phyloP scores from a whole-genome alignment of 2,888 invertebrate species.

The Herminia tarsipennalis region DNA sequence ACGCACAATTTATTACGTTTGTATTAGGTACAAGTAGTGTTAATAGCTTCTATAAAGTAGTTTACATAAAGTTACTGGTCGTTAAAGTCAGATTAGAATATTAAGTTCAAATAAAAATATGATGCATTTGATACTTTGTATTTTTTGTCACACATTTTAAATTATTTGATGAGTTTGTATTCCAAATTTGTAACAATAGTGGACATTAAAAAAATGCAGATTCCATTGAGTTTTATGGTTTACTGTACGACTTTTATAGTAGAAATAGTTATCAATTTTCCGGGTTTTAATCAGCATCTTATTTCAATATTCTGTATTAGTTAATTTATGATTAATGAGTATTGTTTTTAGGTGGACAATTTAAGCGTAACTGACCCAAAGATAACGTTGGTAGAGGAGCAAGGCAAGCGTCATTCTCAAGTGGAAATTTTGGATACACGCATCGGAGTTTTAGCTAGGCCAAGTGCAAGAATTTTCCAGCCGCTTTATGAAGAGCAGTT shows the following conservation, averaged over 20 bases:
- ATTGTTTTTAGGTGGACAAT: constrained; percentile 84
- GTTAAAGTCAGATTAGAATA: constrained; percentile 21
- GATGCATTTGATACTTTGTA: not conserved
- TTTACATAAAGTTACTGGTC: constrained; percentile 19
- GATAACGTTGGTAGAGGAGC: constrained; percentile 90
- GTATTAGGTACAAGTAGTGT: constrained; percentile 24
- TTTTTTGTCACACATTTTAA: too few species aligned
- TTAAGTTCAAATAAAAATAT: constrained; percentile 6
- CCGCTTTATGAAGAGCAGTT: constrained; percentile 93
- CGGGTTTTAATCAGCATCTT: too few species aligned
- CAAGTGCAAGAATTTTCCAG: constrained; percentile 93
- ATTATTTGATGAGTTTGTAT: too few species aligned
- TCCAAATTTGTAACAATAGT: too few species aligned
- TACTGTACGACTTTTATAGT: too few species aligned
- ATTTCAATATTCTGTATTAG: too few species aligned
- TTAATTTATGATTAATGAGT: too few species aligned
- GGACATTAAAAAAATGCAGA: too few species aligned
- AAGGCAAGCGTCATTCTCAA: constrained; percentile 89
- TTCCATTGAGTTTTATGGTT: too few species aligned
- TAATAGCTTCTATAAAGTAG: constrained; percentile 29
- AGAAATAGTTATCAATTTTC: too few species aligned
- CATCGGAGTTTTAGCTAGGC: constrained; percentile 91
- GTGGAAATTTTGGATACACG: constrained; percentile 89
- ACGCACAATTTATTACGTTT: constrained; percentile 24
- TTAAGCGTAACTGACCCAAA: constrained; percentile 86